A percentile compares a stretch with the other conserved stretches of the same genome.
Conservation (phyloP, 2,797 vertebrate genomes). For the Esox masquinongy region DNA sequence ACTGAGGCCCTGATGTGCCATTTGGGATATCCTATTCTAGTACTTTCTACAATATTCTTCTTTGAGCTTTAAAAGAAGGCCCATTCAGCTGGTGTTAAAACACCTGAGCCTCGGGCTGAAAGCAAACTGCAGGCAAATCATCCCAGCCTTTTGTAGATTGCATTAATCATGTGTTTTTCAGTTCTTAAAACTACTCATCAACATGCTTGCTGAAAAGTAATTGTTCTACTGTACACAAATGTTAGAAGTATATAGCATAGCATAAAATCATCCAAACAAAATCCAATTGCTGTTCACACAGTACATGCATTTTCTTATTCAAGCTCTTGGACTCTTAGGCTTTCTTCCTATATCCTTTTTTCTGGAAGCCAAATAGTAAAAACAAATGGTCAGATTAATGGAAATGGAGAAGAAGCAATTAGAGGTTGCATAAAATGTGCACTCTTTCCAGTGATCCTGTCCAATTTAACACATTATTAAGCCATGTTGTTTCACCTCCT, state of each 20-base stretch:
- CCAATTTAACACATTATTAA: conserved; percentile 27
- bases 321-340: background rate
- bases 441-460: conserved; percentile 9
- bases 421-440: conserved; percentile 17
- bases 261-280: background rate
- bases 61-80: too few species aligned
- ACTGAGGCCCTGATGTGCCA: too few species aligned
- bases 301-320: background rate
- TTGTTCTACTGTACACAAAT: background rate
- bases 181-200: background rate
- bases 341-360: background rate
- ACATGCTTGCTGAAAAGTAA: background rate
- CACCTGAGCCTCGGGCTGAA: background rate
- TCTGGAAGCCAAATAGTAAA: background rate
- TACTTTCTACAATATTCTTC: too few species aligned
- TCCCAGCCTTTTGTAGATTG: background rate
- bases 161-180: background rate
- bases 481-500: conserved; percentile 24
- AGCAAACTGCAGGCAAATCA: background rate
- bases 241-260: background rate
- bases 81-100: background rate
- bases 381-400: conserved; percentile 17
- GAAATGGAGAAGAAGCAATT: conserved; percentile 2
- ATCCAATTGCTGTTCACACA: background rate
- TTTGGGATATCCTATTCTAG: too few species aligned